phyloP scores from a whole-genome alignment of 2,888 invertebrate genomes.

The Drosophila melanosoma region DNA sequence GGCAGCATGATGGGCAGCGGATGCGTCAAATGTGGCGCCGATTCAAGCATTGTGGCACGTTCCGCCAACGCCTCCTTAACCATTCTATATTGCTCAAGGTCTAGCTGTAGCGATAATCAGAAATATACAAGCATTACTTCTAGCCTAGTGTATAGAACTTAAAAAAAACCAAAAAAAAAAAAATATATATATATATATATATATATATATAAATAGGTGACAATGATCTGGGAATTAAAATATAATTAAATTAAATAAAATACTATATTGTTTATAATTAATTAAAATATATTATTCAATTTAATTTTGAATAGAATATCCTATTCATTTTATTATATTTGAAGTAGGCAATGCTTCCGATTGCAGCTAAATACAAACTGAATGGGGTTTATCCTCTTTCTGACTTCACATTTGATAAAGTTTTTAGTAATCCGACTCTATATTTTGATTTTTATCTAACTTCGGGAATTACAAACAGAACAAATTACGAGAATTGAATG shows the following conservation, averaged over 20 bases:
- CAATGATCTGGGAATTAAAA: neutral
- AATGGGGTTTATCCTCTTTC: neutral
- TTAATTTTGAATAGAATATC: neutral
- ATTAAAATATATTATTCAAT: neutral
- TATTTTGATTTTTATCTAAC: neutral
- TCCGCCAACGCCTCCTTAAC: constrained; percentile 99
- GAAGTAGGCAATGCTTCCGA: no score
- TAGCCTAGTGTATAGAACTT: neutral
- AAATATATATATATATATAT: neutral
- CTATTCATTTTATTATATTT: neutral
- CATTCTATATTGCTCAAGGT: constrained; percentile 99
- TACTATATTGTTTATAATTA: neutral
- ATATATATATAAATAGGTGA: neutral
- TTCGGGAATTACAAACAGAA: neutral
- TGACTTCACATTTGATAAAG: neutral
- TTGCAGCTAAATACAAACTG: neutral
- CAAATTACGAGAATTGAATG: neutral
- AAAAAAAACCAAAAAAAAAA: neutral
- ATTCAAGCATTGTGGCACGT: constrained; percentile 95
- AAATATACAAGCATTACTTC: constrained; percentile 41
- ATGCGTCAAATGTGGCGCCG: constrained; percentile 98
- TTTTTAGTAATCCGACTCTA: neutral
- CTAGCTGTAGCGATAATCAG: constrained; percentile 87
- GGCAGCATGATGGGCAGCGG: constrained; percentile 99
- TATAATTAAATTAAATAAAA: neutral